These are phyloP conservation scores for Beroe forskalii DNA, from an alignment of 37 sponge, comb jelly and placozoan genomes.

Conservation along the genomic window DNA sequence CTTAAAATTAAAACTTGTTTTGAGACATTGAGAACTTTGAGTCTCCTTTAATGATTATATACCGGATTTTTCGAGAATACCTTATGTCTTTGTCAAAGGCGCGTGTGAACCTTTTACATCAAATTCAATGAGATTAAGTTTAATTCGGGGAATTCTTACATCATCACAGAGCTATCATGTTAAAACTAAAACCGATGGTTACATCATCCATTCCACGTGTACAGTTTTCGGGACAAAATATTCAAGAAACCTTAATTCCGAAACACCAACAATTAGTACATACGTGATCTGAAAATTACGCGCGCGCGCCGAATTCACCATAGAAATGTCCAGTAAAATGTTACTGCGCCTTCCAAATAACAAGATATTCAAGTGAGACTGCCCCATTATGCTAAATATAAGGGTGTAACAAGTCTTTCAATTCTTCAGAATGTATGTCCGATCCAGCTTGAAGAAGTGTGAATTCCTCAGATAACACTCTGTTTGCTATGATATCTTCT, in stretches of 20 bases:
- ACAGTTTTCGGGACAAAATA: background rate
- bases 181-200: too few relatives aligned
- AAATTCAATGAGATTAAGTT: too few relatives aligned
- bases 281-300: constrained; percentile 7
- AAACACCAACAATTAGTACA: too few relatives aligned
- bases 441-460: background rate
- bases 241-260: background rate
- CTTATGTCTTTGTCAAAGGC: too few relatives aligned
- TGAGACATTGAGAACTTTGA: too few relatives aligned
- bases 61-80: too few relatives aligned
- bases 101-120: too few relatives aligned
- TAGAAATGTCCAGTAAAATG: background rate
- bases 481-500: background rate
- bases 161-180: too few relatives aligned
- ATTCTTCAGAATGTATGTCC: background rate
- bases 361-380: background rate
- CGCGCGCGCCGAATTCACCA: constrained; percentile 7
- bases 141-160: too few relatives aligned
- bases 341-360: background rate
- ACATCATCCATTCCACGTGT: background rate
- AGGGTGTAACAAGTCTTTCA: background rate
- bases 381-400: background rate
- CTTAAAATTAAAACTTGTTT: too few relatives aligned
- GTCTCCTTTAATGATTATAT: too few relatives aligned
- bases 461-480: background rate